phyloP scores from a whole-genome alignment of 2,113 vertebrate species.

The Gymnocephalus cernua region DNA sequence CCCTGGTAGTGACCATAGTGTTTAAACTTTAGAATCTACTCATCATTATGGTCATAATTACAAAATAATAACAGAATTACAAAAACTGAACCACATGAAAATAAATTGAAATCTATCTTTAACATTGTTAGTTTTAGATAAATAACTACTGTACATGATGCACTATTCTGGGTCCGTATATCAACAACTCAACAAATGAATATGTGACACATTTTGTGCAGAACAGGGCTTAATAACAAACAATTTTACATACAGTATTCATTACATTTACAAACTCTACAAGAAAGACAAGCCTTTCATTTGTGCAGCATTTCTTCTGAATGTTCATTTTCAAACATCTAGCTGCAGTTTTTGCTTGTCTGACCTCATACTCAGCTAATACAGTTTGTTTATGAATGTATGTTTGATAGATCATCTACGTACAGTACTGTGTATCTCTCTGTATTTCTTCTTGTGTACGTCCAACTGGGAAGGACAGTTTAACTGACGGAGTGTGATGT shows the following conservation, averaged over 20 bases:
- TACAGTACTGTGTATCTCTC: neutral
- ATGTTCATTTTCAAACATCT: neutral
- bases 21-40: conserved; percentile 1
- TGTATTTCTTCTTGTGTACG: neutral
- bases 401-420: neutral
- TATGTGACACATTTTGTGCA: neutral
- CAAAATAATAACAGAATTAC: conserved; percentile 4
- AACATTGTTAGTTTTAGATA: neutral
- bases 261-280: conserved; percentile 17
- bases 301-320: neutral
- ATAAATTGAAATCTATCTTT: neutral
- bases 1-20: neutral
- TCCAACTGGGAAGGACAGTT: neutral
- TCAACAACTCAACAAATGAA: neutral
- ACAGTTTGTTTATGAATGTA: neutral
- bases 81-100: neutral
- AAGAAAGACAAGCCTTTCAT: conserved; percentile 13
- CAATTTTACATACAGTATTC: neutral
- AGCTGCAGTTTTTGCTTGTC: neutral
- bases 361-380: neutral
- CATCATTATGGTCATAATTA: conserved; percentile 2
- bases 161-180: neutral
- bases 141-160: neutral
- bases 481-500: neutral
- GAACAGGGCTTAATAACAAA: neutral